Base-by-base conservation (phyloP, 2,888 invertebrate genomes). In the Torymus texanus region DNA sequence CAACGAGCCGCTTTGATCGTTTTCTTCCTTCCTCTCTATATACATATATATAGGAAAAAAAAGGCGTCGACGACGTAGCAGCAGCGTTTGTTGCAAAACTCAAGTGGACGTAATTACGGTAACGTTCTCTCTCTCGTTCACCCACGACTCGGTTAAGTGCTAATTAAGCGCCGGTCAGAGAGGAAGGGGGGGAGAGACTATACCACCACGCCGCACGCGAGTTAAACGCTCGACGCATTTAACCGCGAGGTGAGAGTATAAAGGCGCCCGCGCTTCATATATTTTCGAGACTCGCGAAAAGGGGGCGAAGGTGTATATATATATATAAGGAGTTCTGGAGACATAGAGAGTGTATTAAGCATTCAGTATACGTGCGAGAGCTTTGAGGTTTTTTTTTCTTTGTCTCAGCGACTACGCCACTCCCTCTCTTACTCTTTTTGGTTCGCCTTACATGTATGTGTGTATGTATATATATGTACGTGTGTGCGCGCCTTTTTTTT, bases 291-390 rank as follows among this genome's bases (percentile, higher is more conserved):
- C 21, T n/a, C 59, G 50, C 10, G 67, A 21, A 16, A 56, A 50
- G 53, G 53, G 53, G 24, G 24, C 53, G 75, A 75, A 75, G 21
- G 21, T 2, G 2, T 21, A 21, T 21, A 21, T 21, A 21, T 21
- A 21, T 21, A 21, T 21, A 21, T 66, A 56, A 59, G 51, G 58
- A 53, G 24, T 59, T 67, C 75, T 75, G 66, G 59, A 75, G 58
- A 71, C 71, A 75, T n/a, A 75, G 66, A 74, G 21, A 41, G 58
- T 67, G 16, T 53, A 75, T 75, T 75, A 76, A 70, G 62, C 63
- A 76, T 70, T 76, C 68, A 70, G 76, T 76, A 70, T 76, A 70
- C 70, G 68, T 63, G 63, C 62, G 76, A 76, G 76, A 76, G 70
- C 63, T 62, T 63, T 21, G 16, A 70, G 59, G 53, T 71, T 61